Percentiles rank a stretch among this genome's conserved stretches.
phyloP scores from a whole-genome alignment of 2,888 invertebrate genomes.

The Schrankia costaestrigalis region DNA sequence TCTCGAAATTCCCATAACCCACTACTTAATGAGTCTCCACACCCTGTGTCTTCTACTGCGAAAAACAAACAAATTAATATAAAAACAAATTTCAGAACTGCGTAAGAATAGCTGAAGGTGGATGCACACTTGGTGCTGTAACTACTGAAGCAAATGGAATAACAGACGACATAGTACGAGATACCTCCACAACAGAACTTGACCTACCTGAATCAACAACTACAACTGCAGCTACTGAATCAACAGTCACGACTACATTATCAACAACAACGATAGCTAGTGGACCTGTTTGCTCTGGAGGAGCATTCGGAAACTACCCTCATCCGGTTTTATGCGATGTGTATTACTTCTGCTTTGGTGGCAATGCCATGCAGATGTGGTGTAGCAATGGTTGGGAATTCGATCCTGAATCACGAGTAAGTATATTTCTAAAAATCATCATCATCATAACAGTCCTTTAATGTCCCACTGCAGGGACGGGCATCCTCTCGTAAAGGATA shows the following conservation, averaged over 20 bases:
- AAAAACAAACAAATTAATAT: no score
- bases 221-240: no score
- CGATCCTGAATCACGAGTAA: constrained; percentile 26
- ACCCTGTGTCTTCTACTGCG: no score
- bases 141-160: constrained; percentile 6
- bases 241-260: not conserved
- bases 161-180: no score
- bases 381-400: constrained; percentile 19
- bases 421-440: constrained; percentile 3
- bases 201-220: no score
- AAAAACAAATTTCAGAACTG: not conserved
- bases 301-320: constrained; percentile 32
- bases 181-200: no score
- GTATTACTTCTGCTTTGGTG: constrained; percentile 38
- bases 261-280: constrained; percentile 2
- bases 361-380: constrained; percentile 22
- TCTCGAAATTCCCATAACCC: no score
- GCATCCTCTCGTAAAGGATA: not conserved
- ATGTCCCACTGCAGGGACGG: not conserved
- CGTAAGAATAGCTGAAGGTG: constrained; percentile 14
- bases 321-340: constrained; percentile 34
- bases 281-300: constrained; percentile 27
- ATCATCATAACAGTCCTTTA: not conserved
- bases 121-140: constrained; percentile 20
- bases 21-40: no score